Conservation (phyloP, 2,888 invertebrate species). For the Aspidiotus destructor region DNA sequence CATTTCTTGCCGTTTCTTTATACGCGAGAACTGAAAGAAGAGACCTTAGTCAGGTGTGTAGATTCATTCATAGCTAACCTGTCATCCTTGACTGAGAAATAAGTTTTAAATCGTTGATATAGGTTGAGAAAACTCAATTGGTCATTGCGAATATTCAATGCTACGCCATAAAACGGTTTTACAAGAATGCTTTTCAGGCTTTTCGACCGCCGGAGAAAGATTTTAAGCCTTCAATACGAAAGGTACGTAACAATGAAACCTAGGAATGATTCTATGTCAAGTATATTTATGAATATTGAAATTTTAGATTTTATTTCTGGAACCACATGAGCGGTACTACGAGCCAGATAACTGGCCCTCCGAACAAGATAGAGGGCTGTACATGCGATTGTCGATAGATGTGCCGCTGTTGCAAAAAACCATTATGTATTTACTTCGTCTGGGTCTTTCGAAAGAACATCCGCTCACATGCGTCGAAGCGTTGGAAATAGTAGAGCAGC, state of each 20-base stretch:
- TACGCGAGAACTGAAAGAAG: constrained; percentile 48
- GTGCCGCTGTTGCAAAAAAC: constrained; percentile 81
- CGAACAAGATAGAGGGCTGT: constrained; percentile 71
- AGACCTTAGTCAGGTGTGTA: constrained; percentile 40
- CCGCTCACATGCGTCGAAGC: constrained; percentile 72
- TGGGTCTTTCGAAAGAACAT: constrained; percentile 71
- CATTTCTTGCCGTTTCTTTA: constrained; percentile 70
- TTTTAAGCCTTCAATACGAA: constrained; percentile 66
- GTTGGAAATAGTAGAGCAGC: constrained; percentile 73
- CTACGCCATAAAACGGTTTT: constrained; percentile 80
- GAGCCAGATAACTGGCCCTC: constrained; percentile 83
- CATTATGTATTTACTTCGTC: constrained; percentile 66
- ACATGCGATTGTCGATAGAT: constrained; percentile 73
- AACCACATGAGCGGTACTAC: constrained; percentile 68
- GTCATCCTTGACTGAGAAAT: too few species aligned
- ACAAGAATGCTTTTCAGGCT: constrained; percentile 64
- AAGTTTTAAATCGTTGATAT: neutral
- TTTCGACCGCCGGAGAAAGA: constrained; percentile 63
- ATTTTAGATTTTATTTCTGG: constrained; percentile 56
- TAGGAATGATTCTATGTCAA: too few species aligned
- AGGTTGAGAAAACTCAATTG: constrained; percentile 43
- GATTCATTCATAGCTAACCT: too few species aligned
- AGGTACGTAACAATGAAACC: constrained; percentile 44
- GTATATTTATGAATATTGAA: constrained; percentile 34
- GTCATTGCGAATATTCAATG: constrained; percentile 59